Evolutionary conservation across 2,113 vertebrate genomes (phyloP), one percentile per base, ranked within the genome.

Genomic region (Jaculus jaculus): DNA sequence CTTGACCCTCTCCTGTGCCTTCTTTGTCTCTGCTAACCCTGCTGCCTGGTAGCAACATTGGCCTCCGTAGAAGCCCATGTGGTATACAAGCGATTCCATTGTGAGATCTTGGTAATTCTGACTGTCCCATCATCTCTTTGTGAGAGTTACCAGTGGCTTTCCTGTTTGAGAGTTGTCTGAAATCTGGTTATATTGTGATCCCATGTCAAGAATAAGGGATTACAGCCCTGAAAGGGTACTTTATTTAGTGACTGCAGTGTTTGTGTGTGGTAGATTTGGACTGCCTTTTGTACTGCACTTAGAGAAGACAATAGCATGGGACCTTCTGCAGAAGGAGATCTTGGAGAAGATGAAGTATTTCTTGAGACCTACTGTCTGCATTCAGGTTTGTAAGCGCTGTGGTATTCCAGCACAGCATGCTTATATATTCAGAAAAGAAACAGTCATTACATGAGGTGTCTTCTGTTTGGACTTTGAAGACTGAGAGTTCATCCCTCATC

Each of bases 271-370:
- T 95, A 99, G 99, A 97, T 99, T 99, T 92, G 99, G 99, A 51
- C 98, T 99, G 73, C 99, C 99, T 23, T 99, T 99, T 81, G 99
- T 99, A 84, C 98, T 99, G 96, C 99, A 99, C 97, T 97, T 99
- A 97, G 99, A 99, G 96, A 99, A 99, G 97, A 99, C 98, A 47
- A 98, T 99, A 97, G 99, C 99, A 37, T 99, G 99, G 99, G 99
- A 99, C 93, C 97, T 98, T 65, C 98, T 99, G 34, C 99, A 99
- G 97, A 99, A 99, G 96, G 99, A 99, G 72, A 99, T 99, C 93
- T 97, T 99, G 97, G 99, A 99, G 98, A 99, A 99, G 97, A 99
- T 99, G 99, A 99, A 99, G 89, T 99, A 99, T 97, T 98, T 99
- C 73, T 97, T 99, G 96, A 98, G 99, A 80, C 99, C 99, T 60